A percentile compares a stretch with the other conserved stretches of the same genome.
These are phyloP conservation scores for Cryptosula pallasiana DNA, from an alignment of 2,888 invertebrate species.

Conservation along the genomic window DNA sequence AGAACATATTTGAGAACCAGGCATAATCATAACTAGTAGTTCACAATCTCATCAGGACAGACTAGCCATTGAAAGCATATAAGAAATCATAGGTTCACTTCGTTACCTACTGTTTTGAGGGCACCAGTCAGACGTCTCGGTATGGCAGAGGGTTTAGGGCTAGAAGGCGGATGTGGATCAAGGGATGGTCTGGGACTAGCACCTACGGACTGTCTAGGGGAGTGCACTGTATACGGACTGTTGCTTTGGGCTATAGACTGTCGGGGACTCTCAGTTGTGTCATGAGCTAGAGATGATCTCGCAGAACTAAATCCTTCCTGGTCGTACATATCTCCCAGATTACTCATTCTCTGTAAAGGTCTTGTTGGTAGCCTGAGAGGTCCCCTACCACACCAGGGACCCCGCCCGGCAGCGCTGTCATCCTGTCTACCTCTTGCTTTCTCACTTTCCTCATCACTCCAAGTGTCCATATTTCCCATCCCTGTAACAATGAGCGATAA, in stretches of 20 bases:
- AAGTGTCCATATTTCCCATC: not conserved
- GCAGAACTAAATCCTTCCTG: not conserved
- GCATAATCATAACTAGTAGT: too few species aligned
- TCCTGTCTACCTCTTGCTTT: not conserved
- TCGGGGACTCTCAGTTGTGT: not conserved
- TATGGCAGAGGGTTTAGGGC: not conserved
- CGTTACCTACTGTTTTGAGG: not conserved
- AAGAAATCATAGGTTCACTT: too few species aligned
- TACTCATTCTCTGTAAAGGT: not conserved
- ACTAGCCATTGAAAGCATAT: too few species aligned
- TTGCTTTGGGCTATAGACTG: not conserved
- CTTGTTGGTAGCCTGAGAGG: not conserved
- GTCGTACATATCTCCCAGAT: not conserved
- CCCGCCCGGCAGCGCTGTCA: too few species aligned
- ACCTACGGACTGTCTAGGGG: too few species aligned
- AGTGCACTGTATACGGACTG: too few species aligned
- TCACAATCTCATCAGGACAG: too few species aligned
- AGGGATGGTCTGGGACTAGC: not conserved
- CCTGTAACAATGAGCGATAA: not conserved
- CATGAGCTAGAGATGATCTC: not conserved
- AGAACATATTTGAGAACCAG: too few species aligned
- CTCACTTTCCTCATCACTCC: constrained; percentile 1
- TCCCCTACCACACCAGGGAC: constrained; percentile 11
- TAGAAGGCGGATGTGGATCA: not conserved
- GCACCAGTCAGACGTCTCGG: not conserved